Base-by-base conservation (phyloP, 2,888 invertebrate genomes). In the Dasysyrphus tricinctus region DNA sequence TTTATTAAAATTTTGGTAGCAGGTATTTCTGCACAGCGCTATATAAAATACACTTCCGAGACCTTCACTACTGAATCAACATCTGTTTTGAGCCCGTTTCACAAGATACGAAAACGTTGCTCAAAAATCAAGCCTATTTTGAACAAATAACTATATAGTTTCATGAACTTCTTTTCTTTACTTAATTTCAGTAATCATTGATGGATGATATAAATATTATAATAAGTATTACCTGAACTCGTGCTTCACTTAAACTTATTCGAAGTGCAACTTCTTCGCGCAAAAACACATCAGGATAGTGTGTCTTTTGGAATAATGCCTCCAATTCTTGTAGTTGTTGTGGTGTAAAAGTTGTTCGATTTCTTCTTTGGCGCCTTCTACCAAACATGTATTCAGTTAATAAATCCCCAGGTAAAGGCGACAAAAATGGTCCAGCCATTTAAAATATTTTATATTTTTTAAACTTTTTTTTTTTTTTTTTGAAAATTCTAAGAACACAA, bases 311-410 rank as follows among this genome's bases (percentile, higher is more conserved):
- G 93, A 98, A 98, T 29, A 98, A 94, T 0, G 97, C 96, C 92
- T 98, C 98, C 90, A 98, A 92, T 91, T 98, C 97, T 91, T 97
- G 97, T 63, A 98, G 93, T 93, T 98, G 98, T 91, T 98, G 97
- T 1, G 98, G 97, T 37, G 97, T 98, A 92, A 98, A 98, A 0
- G 98, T 98, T 9, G 98, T 98, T 42, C 98, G 94, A 92, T 98
- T 98, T 84, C 98, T 94, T 82, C 98, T 94, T 94, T 98, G 96
- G 89, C 97, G 94, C 84, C 97, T 94, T 88, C 97, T 94, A 11
- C 97, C 97, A 91, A 97, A 97, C 97, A 98, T 97, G 90, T 98
- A 98, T 92, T 97, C 97, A 16, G 97, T 97, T 63, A 97, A 94
- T n/a, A 97, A 94, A 93, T 97, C 97, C 34, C 97, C 96, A 42